Evolutionary conservation across 2,888 invertebrate species (phyloP).

Genomic region (Drosophila stalkeri): DNA sequence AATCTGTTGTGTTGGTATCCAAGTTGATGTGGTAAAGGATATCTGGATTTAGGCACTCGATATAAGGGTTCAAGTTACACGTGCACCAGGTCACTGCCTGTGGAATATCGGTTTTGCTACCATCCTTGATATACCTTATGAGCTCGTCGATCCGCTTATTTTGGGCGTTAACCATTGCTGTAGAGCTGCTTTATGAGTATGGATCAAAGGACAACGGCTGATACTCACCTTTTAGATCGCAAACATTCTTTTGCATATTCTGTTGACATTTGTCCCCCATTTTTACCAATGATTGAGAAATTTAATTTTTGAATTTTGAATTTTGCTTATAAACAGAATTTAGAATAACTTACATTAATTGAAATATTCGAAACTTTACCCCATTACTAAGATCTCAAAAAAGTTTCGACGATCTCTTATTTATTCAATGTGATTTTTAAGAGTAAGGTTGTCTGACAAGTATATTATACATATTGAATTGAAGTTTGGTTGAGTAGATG

Average conservation of each 20-base stretch:
- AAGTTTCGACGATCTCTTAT: neutral
- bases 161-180: constrained; percentile 54
- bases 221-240: constrained; percentile 48
- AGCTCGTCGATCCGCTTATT: constrained; percentile 54
- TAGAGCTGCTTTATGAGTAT: neutral
- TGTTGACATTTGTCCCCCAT: constrained; percentile 18
- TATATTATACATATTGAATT: neutral
- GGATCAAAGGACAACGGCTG: neutral
- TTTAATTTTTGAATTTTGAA: constrained; percentile 1
- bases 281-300: neutral
- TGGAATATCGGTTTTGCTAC: constrained; percentile 19
- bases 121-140: constrained; percentile 42
- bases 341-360: neutral
- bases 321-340: neutral
- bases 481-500: constrained; percentile 60
- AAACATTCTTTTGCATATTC: constrained; percentile 21
- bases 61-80: constrained; percentile 88
- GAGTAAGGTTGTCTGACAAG: neutral
- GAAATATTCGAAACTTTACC: neutral
- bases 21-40: constrained; percentile 94
- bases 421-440: neutral
- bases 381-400: neutral
- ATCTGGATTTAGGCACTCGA: constrained; percentile 95
- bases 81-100: constrained; percentile 11
- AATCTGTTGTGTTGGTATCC: constrained; percentile 93